phyloP scores from a whole-genome alignment of 2,113 vertebrate species.

The Nothoprocta perdicaria region DNA sequence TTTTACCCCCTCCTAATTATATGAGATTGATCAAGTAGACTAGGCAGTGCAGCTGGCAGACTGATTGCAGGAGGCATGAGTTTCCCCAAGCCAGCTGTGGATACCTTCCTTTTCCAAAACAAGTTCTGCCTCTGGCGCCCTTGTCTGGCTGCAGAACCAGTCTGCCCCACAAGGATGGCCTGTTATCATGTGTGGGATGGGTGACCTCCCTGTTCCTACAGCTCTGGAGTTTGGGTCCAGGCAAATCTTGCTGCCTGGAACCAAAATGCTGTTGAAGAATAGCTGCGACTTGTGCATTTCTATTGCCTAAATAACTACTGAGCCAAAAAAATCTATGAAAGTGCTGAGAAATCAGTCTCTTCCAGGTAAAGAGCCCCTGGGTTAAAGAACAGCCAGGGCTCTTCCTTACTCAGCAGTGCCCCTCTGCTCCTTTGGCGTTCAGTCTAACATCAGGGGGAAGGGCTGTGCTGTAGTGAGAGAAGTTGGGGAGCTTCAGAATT shows the following conservation, averaged over 20 bases:
- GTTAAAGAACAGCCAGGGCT: no score
- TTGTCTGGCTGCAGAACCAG: slow-evolving; percentile 25
- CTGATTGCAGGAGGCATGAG: background rate
- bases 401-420: background rate
- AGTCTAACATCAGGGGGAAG: background rate
- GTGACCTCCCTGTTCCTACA: background rate
- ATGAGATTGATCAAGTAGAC: background rate
- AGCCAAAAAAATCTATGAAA: background rate
- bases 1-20: background rate
- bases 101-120: background rate
- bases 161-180: background rate
- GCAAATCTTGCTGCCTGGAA: background rate
- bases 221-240: background rate
- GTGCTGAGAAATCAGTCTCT: background rate
- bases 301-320: no score
- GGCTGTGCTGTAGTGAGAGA: background rate
- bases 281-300: background rate
- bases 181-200: background rate
- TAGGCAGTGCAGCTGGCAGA: background rate
- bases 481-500: background rate
- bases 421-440: background rate
- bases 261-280: background rate
- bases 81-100: slow-evolving; percentile 1
- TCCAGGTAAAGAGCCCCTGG: background rate
- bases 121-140: slow-evolving; percentile 7